Conservation (phyloP, 2,888 invertebrate species). For the Odontocolon sp. region DNA sequence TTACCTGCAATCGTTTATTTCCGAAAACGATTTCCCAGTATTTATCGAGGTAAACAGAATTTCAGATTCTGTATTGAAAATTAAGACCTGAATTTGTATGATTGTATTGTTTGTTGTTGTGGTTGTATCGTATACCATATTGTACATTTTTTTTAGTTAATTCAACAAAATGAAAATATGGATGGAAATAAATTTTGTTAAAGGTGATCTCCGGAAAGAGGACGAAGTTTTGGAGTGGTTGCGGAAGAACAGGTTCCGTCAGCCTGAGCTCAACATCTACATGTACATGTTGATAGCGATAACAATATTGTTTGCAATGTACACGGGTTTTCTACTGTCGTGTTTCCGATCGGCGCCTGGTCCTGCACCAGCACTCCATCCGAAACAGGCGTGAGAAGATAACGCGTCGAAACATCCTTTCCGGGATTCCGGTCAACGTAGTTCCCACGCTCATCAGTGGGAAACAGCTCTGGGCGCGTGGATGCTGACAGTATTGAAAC, state of each 20-base stretch:
- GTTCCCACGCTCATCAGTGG: too few species aligned
- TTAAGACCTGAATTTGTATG: background rate
- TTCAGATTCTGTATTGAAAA: background rate
- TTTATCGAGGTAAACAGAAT: constrained; percentile 88
- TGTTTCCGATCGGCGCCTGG: constrained; percentile 91
- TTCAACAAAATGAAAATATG: background rate
- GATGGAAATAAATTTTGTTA: constrained; percentile 44
- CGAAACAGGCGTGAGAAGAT: constrained; percentile 87
- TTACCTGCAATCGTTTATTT: constrained; percentile 96
- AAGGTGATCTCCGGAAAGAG: constrained; percentile 92
- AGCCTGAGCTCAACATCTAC: constrained; percentile 95
- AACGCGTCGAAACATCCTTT: background rate
- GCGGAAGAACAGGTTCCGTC: constrained; percentile 95
- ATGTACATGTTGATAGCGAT: constrained; percentile 96
- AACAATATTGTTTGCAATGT: constrained; percentile 92
- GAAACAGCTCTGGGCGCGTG: constrained; percentile 15
- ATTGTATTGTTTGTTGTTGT: background rate
- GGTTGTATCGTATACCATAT: background rate
- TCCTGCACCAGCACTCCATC: constrained; percentile 84
- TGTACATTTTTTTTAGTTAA: background rate
- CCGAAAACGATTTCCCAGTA: constrained; percentile 94
- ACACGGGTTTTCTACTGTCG: constrained; percentile 94
- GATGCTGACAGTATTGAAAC: background rate
- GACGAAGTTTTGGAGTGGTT: constrained; percentile 95
- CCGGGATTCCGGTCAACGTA: constrained; percentile 18